Evolutionary conservation across 37 sponge, comb jelly and placozoan species (phyloP), one percentile per base, ranked within the genome.

Genomic region (Ianthella basta): DNA sequence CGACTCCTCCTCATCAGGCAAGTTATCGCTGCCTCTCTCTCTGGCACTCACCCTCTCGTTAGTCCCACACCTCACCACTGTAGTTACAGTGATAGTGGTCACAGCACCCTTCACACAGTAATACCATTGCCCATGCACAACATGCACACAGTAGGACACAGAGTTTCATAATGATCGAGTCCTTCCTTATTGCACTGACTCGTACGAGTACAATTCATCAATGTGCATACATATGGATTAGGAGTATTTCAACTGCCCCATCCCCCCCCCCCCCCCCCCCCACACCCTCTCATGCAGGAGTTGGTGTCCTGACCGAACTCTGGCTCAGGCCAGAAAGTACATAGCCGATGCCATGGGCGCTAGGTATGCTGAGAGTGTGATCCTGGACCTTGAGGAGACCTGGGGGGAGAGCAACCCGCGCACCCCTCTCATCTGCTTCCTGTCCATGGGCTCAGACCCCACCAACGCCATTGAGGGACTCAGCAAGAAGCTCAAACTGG

Each of bases 301-400:
- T 35, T 99, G 99, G 99, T 99, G 99, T 81, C 99, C 99, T 27
- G 99, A 99, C 70, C 87, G 99, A 16, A 95, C 93, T 15, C 91
- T 95, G 81, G 93, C 95, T 23, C 99, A 99, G 83, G 99, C 99
- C 24, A 84, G 95, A 56, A 96, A 97, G 84, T 99, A 91, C 85
- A 93, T 99, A 35, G 81, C 86, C 23, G 99, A 99, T 44, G 63
- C 89, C 15, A 91, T 99, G 94, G 97, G 99, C 10, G 79, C 84
- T 85, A 79, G 72, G 56, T 99, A 95, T 72, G 94, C 99, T 15
- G 99, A 99, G 73, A 95, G 97, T 33, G 95, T 97, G 16, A 95
- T 99, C 56, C 93, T 99, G 61, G 97, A 99, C 78, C 85, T 99
- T 61, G 88, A 99, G 88, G 78, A 74, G 44, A 97, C 88, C 83